Percentiles rank a stretch among this genome's conserved stretches.
phyloP scores from a whole-genome alignment of 2,113 vertebrate genomes.

The Xiphias gladius region DNA sequence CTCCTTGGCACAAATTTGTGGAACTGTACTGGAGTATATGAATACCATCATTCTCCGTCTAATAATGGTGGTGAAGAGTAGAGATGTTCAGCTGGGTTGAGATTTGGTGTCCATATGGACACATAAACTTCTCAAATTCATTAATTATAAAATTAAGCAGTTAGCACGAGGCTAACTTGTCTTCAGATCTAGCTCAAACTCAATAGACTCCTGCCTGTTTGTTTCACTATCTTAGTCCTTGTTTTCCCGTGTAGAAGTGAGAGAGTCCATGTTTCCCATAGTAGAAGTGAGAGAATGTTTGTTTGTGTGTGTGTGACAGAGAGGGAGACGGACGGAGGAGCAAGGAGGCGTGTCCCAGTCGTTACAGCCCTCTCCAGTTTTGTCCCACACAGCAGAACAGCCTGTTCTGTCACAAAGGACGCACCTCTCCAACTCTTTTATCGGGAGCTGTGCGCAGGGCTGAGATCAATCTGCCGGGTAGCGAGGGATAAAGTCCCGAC shows the following conservation, averaged over 20 bases:
- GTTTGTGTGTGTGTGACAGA: conserved; percentile 6
- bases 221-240: background rate
- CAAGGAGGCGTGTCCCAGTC: conserved; percentile 57
- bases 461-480: conserved; percentile 9
- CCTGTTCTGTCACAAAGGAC: conserved; percentile 39
- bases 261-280: too few relatives aligned
- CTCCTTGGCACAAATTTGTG: too few relatives aligned
- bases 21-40: too few relatives aligned
- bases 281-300: too few relatives aligned
- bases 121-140: background rate
- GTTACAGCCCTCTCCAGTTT: conserved; percentile 38
- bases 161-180: background rate
- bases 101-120: background rate
- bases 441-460: conserved; percentile 30
- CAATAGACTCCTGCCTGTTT: background rate
- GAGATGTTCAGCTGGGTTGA: too few relatives aligned
- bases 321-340: background rate
- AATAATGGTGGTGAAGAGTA: too few relatives aligned
- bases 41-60: too few relatives aligned
- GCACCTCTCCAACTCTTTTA: conserved; percentile 23
- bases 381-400: conserved; percentile 41
- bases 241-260: too few relatives aligned
- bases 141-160: background rate
- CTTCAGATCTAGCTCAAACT: background rate
- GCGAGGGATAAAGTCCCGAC: conserved; percentile 43